Evolutionary conservation across 2,888 invertebrate species (phyloP).

Genomic region (Nomada goodeniana): DNA sequence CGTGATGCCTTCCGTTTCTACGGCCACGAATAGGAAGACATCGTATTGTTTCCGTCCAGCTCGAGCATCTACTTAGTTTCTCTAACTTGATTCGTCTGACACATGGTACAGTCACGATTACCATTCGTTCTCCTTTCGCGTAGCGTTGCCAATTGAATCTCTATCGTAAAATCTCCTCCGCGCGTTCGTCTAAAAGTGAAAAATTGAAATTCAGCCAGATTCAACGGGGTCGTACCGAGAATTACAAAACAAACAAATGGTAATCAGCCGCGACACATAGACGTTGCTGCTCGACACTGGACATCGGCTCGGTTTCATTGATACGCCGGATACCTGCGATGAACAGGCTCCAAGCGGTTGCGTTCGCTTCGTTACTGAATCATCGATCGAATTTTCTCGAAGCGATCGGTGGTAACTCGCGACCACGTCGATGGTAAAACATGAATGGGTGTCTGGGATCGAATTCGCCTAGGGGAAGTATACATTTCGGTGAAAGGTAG

Average conservation of each 20-base stretch:
- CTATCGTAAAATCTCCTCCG: not conserved
- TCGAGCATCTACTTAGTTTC: not conserved
- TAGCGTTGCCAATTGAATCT: not conserved
- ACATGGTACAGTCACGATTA: not conserved
- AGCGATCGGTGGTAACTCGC: constrained; percentile 3
- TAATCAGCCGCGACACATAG: constrained; percentile 1
- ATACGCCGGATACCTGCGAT: constrained; percentile 27
- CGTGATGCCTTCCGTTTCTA: constrained; percentile 23
- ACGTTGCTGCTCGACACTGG: constrained; percentile 40
- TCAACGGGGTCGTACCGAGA: not conserved
- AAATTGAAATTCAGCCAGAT: not conserved
- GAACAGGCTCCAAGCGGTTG: constrained; percentile 25
- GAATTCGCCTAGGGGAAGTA: constrained; percentile 5
- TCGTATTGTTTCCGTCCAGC: constrained; percentile 47
- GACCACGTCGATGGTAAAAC: constrained; percentile 16
- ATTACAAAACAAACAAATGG: not conserved
- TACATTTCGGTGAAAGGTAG: not conserved
- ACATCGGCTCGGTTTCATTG: constrained; percentile 64
- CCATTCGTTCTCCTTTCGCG: not conserved
- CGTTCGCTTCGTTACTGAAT: constrained; percentile 30
- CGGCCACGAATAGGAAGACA: constrained; percentile 18
- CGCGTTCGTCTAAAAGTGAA: constrained; percentile 3
- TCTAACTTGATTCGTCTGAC: too few species aligned
- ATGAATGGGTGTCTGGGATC: constrained; percentile 24
- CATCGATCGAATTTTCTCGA: constrained; percentile 2